Evolutionary conservation across 2,888 invertebrate species (phyloP), one percentile per base, ranked within the genome.

Genomic region (Cryptocephalus moraei): DNA sequence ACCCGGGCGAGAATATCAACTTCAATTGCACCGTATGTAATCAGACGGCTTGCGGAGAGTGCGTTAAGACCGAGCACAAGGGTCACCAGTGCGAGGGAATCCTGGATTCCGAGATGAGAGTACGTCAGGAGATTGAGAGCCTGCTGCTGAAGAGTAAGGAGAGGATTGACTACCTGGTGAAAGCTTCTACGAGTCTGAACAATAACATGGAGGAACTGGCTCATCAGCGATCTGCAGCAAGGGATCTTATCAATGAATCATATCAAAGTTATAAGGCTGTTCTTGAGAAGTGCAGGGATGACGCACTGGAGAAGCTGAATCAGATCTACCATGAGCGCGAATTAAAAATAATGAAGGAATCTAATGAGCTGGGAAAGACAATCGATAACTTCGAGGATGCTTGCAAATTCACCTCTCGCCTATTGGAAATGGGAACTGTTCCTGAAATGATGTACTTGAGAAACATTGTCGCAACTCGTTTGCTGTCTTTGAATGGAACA

Each of bases 11-110:
- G 72, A 82, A 84, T 66, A 77, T 93, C 59, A 87, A 90, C 65
- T 90, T 84, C 71, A 93, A 87, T 70, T 94, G 94, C 69, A 84
- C 83, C 59, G 84, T 85, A 56, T 94, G 94, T 67, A 79, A 91
- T 77, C 82, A 84, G 53, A 85, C 89, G 31, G 85, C 89, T 52
- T 94, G 93, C 72, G 83, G 83, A 60, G 91, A 93, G 71, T 94
- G 94, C 70, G 75, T 88, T 54, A 80, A 87, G 52, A 76, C 79
- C 34, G 86, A 88, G 52, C 93, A 94, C 67, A 87, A 87, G 70
- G 84, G 84, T 41, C 92, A 93, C 73, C 84, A 84, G 58, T 88
- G 86, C 62, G 92, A 93, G 67, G 79, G 86, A 49, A 79, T 92
- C 54, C 75, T 79, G 22, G 86, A 88, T 63, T 86, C 87, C 9